phyloP scores from a whole-genome alignment of 1,140 invertebrate species.

The Cyclargus thomasi region DNA sequence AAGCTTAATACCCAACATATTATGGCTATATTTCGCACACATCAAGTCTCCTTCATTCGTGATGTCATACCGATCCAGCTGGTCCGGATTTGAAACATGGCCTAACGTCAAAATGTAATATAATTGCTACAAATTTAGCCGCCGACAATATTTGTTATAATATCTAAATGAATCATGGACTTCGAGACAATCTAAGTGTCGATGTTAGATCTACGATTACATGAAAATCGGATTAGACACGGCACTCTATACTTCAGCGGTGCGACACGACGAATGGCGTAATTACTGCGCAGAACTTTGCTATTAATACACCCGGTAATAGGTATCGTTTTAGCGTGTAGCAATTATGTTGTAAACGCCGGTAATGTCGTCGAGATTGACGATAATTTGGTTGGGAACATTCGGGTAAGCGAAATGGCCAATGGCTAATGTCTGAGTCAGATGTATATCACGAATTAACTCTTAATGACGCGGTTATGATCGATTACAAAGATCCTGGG shows the following conservation, averaged over 20 bases:
- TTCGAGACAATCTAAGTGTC: conserved; percentile 6
- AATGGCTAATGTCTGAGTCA: neutral
- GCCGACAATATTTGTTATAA: neutral
- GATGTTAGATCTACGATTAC: conserved; percentile 12
- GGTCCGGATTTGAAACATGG: neutral
- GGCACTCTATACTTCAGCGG: neutral
- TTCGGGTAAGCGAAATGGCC: conserved; percentile 2
- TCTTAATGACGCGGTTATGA: neutral
- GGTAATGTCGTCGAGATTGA: neutral
- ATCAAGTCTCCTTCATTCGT: neutral
- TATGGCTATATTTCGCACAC: neutral
- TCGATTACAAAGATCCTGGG: no score
- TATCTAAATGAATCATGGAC: conserved; percentile 10
- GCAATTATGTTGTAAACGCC: neutral
- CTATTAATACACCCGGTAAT: neutral
- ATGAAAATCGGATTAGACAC: conserved; percentile 13
- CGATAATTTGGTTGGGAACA: conserved; percentile 5
- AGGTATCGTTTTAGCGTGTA: neutral
- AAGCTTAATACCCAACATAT: no score
- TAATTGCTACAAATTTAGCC: conserved; percentile 1
- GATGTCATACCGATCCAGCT: neutral
- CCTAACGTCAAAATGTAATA: neutral
- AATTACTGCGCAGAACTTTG: neutral
- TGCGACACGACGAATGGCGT: neutral
- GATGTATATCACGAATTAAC: neutral